phyloP scores from a whole-genome alignment of 1,140 invertebrate genomes.

The Sitodiplosis mosellana region DNA sequence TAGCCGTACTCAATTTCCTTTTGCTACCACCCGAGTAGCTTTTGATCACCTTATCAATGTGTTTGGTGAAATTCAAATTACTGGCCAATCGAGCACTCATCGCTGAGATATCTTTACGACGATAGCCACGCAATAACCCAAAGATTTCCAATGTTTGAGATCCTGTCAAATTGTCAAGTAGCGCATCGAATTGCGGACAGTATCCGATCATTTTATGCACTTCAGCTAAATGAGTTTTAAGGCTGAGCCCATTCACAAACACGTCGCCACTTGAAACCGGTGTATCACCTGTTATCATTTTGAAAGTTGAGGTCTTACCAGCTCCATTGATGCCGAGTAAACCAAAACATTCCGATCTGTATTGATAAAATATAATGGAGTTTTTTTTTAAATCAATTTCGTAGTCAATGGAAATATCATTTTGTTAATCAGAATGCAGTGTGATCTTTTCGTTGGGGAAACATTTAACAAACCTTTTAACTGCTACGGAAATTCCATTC shows the following conservation, averaged over 20 bases:
- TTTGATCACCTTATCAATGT: slow-evolving; percentile 30
- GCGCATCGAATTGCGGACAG: slow-evolving; percentile 69
- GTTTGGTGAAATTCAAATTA: slow-evolving; percentile 26
- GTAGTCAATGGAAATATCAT: too few species aligned
- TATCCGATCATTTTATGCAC: slow-evolving; percentile 40
- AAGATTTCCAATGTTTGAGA: slow-evolving; percentile 57
- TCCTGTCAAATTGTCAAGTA: slow-evolving; percentile 63
- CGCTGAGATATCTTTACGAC: slow-evolving; percentile 25
- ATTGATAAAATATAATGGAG: too few species aligned
- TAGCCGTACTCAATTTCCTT: slow-evolving; percentile 81
- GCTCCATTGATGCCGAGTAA: slow-evolving; percentile 75
- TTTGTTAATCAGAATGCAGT: too few species aligned
- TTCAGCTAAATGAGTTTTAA: slow-evolving; percentile 27
- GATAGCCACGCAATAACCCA: slow-evolving; percentile 53
- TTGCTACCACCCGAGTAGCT: slow-evolving; percentile 85
- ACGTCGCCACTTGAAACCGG: slow-evolving; percentile 30
- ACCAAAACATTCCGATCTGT: slow-evolving; percentile 67
- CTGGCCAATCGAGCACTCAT: slow-evolving; percentile 22
- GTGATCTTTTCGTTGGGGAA: neutral
- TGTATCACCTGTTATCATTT: slow-evolving; percentile 77
- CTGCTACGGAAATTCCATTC: slow-evolving; percentile 35
- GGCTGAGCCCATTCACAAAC: slow-evolving; percentile 32
- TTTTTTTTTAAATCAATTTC: too few species aligned
- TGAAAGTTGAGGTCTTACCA: slow-evolving; percentile 72
- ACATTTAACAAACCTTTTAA: slow-evolving; percentile 25